Percentiles rank a stretch among this genome's conserved stretches.
Evolutionary conservation across 35 echinoderm and acorn worm species (phyloP).

Genomic region (Strongylocentrotus purpuratus): DNA sequence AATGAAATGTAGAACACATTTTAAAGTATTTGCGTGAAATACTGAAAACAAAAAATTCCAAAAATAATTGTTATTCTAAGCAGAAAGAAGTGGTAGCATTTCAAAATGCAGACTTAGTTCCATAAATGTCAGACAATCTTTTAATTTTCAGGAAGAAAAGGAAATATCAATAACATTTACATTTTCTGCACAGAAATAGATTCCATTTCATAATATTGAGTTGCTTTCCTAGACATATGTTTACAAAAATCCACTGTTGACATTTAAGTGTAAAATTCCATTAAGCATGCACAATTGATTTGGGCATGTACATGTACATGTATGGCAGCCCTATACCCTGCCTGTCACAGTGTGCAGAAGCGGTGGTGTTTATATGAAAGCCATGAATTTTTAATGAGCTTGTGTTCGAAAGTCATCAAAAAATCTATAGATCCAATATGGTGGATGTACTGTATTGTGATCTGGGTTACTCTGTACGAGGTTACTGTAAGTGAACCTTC

Average conservation of each 20-base stretch:
- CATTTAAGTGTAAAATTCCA: constrained; percentile 24
- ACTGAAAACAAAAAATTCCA: too few species aligned
- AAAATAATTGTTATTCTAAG: too few species aligned
- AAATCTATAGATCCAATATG: constrained; percentile 82
- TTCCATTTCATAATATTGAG: neutral
- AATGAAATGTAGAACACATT: too few species aligned
- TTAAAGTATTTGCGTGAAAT: too few species aligned
- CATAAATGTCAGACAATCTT: neutral
- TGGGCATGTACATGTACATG: constrained; percentile 25
- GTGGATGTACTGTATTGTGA: constrained; percentile 43
- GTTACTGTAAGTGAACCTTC: neutral
- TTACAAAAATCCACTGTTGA: neutral
- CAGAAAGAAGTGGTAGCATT: neutral
- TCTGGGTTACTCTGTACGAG: neutral
- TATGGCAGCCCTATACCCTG: constrained; percentile 12
- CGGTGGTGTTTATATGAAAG: constrained; percentile 27
- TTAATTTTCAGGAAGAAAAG: neutral
- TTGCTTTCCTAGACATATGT: neutral
- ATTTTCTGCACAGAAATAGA: neutral
- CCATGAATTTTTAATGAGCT: constrained; percentile 76
- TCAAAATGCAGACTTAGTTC: neutral
- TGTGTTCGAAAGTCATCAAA: constrained; percentile 58
- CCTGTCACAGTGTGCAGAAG: constrained; percentile 7
- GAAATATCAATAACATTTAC: neutral
- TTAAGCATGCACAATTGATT: constrained; percentile 51